Evolutionary conservation across 2,888 invertebrate species (phyloP), one percentile per base, ranked within the genome.

Genomic region (Hypomecis punctinalis): DNA sequence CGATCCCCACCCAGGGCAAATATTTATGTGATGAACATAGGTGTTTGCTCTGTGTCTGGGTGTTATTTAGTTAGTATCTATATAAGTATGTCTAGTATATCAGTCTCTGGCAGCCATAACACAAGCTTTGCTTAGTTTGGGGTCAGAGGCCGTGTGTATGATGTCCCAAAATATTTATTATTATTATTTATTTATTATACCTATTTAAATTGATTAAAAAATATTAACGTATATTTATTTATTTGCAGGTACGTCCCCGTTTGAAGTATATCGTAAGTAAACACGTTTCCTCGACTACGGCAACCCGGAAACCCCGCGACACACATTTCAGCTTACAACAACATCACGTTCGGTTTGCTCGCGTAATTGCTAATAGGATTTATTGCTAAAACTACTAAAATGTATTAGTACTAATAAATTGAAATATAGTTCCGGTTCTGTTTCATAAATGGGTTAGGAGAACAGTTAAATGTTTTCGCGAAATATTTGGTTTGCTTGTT

Each of bases 231-330:
- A 0, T 40, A 39, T 56, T 56, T 53, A 11, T 48, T 58, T 52
- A 13, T 61, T 70, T 65, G 1, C 70, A 68, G 70, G 70, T 70
- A 70, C n/a, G 62, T 54, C 33, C 42, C 35, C 47, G 55, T 47
- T 54, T 23, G 51, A 55, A 37, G 10, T 35, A 42, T 5, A n/a
- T 23, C 45, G 10, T 46, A 13, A 54, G 43, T 11, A 46, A 65
- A 48, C 63, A 67, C 35, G 8, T 13, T 5, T n/a, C n/a, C 37
- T 48, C 43, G 47, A 23, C 3, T n/a, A 37, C 33, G 45, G 54
- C 36, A 61, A 61, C 9, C 42, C 61, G 56, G 57, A 51, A 51
- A 43, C 39, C 9, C 40, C 6, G 10, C 37, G 53, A 56, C 52
- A 42, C 42, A 63, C 53, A 49, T 59, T 51, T 11, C 43, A 39